Evolutionary conservation across 1,140 invertebrate species (phyloP).

Genomic region (Apis dorsata): DNA sequence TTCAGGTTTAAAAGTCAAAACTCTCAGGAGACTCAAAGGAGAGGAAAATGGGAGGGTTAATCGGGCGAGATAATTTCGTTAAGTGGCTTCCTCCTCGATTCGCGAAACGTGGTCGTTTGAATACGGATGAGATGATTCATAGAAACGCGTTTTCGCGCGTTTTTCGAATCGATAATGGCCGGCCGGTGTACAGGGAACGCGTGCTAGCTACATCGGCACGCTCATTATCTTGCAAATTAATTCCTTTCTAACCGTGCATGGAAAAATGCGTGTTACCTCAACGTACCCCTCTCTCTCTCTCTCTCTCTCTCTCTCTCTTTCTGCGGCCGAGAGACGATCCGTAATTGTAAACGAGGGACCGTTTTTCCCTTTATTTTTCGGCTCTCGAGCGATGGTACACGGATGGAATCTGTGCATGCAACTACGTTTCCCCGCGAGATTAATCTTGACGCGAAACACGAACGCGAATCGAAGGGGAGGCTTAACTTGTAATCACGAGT

Average conservation of each 20-base stretch:
- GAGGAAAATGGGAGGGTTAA: background rate
- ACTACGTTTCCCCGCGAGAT: background rate
- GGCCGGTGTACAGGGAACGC: constrained; percentile 35
- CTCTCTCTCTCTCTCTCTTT: too few species aligned
- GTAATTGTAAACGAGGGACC: constrained; percentile 31
- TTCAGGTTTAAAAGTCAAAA: background rate
- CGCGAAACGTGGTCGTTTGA: constrained; percentile 20
- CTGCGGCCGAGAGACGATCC: background rate
- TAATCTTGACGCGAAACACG: constrained; percentile 4
- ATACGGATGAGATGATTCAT: constrained; percentile 55
- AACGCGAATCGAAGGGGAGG: background rate
- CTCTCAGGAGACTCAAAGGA: background rate
- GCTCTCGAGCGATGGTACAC: background rate
- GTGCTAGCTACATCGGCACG: constrained; percentile 42
- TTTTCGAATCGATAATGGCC: constrained; percentile 50
- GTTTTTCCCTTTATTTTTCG: constrained; percentile 31
- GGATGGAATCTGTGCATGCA: constrained; percentile 29
- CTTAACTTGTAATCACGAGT: too few species aligned
- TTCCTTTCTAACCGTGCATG: constrained; percentile 46
- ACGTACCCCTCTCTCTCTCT: background rate
- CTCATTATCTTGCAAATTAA: constrained; percentile 56
- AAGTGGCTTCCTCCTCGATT: constrained; percentile 41
- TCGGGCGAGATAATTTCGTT: background rate
- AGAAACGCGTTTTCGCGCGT: constrained; percentile 41
- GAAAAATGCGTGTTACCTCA: constrained; percentile 35